phyloP scores from a whole-genome alignment of 37 sponge, comb jelly and placozoan species.

The Petrosia ficiformis region DNA sequence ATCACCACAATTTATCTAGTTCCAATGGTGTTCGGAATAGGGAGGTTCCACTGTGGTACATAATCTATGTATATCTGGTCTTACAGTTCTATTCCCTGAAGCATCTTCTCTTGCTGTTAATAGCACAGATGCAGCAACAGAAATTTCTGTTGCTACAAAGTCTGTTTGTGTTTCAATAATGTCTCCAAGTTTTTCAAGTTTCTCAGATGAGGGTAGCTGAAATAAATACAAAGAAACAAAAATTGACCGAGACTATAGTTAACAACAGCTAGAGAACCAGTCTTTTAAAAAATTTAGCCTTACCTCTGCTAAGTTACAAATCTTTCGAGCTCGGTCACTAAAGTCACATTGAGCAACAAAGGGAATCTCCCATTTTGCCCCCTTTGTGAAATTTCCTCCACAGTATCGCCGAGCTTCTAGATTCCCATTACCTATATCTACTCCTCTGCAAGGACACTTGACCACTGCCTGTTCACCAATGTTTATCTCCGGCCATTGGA shows the following conservation, averaged over 20 bases:
- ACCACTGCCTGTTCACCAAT: conserved; percentile 1
- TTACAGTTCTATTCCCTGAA: background rate
- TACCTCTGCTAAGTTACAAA: conserved; percentile 1
- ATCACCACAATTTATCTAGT: too few species aligned
- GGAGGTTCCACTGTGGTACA: too few species aligned
- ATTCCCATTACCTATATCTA: background rate
- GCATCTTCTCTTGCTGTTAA: background rate
- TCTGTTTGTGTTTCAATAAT: background rate
- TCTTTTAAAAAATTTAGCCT: background rate
- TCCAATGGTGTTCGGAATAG: too few species aligned
- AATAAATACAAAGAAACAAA: background rate
- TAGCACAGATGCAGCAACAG: background rate
- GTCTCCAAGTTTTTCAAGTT: background rate
- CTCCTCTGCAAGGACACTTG: background rate
- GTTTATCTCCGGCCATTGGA: background rate
- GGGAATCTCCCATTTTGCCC: background rate
- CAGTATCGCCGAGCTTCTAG: background rate
- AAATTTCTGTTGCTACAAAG: background rate
- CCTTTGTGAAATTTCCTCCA: conserved; percentile 1
- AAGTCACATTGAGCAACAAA: background rate
- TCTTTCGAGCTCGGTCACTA: conserved; percentile 4
- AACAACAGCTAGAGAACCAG: too few species aligned
- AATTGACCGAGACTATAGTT: too few species aligned
- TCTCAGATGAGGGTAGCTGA: background rate
- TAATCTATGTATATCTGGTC: too few species aligned